A percentile compares a stretch with the other conserved stretches of the same genome.
Conservation (phyloP, 2,113 vertebrate species). For the Crotalus helleri region DNA sequence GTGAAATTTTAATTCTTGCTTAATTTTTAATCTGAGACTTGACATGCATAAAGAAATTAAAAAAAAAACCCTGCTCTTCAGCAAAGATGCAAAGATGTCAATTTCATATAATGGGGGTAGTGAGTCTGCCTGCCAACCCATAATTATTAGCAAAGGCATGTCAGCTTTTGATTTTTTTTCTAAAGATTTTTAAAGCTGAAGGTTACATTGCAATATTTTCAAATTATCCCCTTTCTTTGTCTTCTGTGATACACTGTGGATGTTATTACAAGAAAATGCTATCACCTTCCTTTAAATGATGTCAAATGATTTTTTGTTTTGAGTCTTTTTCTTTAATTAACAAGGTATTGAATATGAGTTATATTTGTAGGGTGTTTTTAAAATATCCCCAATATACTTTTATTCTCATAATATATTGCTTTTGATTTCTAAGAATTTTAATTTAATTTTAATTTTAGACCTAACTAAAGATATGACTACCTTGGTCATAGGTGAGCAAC, state of each 20-base stretch:
- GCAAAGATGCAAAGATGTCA: conserved; percentile 25
- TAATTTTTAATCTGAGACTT: conserved; percentile 61
- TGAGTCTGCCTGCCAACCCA: background rate
- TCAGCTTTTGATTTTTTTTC: conserved; percentile 19
- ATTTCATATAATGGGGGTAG: background rate
- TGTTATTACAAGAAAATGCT: conserved; percentile 23
- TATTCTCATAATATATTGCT: background rate
- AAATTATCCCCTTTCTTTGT: conserved; percentile 35
- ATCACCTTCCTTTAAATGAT: background rate
- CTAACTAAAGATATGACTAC: background rate
- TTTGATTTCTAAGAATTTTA: background rate
- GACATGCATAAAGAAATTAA: conserved; percentile 20
- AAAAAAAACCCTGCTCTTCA: conserved; percentile 6
- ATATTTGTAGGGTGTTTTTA: background rate
- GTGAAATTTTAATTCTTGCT: conserved; percentile 62
- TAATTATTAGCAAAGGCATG: conserved; percentile 24
- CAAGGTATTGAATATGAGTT: background rate
- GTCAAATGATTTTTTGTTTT: conserved; percentile 29
- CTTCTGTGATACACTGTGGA: conserved; percentile 21
- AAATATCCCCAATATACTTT: background rate
- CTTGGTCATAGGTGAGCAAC: background rate
- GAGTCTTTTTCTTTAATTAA: conserved; percentile 19
- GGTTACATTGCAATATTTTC: conserved; percentile 22
- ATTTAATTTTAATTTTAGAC: background rate
- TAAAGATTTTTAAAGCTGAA: conserved; percentile 9